Conservation (phyloP, 1,140 invertebrate genomes). For the Mamestra configurata region DNA sequence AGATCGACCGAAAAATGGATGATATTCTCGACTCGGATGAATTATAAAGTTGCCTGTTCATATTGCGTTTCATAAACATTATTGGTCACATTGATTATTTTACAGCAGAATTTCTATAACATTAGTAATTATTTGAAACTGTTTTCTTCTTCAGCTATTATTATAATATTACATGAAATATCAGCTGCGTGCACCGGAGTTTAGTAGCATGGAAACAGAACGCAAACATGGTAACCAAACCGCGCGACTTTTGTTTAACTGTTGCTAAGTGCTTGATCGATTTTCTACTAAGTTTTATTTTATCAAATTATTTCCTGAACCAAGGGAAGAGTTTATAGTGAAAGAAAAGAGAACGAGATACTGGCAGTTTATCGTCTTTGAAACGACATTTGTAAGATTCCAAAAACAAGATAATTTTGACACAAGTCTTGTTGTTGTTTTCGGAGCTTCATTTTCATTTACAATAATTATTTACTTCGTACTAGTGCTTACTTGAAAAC, state of each 20-base stretch:
- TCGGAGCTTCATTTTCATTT: constrained; percentile 37
- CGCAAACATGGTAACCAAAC: constrained; percentile 43
- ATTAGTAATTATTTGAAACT: background rate
- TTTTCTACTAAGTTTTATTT: background rate
- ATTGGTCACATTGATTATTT: background rate
- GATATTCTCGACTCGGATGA: constrained; percentile 19
- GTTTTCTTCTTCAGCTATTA: too few relatives aligned
- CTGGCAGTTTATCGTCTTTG: constrained; percentile 54
- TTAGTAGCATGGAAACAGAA: constrained; percentile 41
- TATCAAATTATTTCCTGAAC: background rate
- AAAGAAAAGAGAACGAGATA: background rate
- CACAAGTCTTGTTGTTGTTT: constrained; percentile 56
- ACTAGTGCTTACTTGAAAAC: constrained; percentile 29
- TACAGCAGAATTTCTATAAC: background rate
- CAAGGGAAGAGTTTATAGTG: background rate
- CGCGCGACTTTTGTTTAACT: constrained; percentile 46
- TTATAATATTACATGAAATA: background rate
- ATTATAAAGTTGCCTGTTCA: background rate
- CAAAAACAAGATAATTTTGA: constrained; percentile 68
- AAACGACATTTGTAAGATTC: constrained; percentile 60
- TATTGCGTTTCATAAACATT: background rate
- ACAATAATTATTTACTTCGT: constrained; percentile 45
- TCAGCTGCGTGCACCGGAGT: constrained; percentile 4
- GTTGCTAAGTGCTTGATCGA: constrained; percentile 46
- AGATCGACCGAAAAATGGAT: constrained; percentile 24